Conservation (phyloP, 2,113 vertebrate species). For the Euleptes europaea region DNA sequence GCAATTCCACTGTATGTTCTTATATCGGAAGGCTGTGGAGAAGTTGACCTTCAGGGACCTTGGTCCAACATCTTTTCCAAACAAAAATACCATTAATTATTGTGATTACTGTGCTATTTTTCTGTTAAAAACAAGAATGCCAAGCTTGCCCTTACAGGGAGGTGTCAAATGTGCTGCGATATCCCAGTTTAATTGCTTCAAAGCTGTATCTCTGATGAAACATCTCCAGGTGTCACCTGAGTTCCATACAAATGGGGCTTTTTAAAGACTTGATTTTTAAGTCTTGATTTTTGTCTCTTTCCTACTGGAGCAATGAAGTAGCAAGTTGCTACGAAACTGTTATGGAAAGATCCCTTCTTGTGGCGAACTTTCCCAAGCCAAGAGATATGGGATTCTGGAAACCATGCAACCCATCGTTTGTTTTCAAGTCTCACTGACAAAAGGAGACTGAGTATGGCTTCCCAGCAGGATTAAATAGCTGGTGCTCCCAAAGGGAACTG, state of each 20-base stretch:
- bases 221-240: background rate
- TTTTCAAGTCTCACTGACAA: constrained; percentile 19
- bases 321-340: constrained; percentile 13
- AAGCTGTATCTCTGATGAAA: constrained; percentile 53
- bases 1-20: background rate
- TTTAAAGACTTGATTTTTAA: constrained; percentile 39
- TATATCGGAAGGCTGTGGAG: background rate
- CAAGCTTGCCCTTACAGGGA: background rate
- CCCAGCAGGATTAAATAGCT: constrained; percentile 26
- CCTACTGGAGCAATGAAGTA: constrained; percentile 50
- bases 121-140: constrained; percentile 19
- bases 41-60: background rate
- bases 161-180: constrained; percentile 15
- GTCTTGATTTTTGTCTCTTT: constrained; percentile 35
- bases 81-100: background rate
- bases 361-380: constrained; percentile 21
- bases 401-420: constrained; percentile 21
- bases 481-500: background rate
- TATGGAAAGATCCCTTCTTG: constrained; percentile 31
- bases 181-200: constrained; percentile 52
- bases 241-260: constrained; percentile 48
- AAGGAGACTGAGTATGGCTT: background rate
- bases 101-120: background rate
- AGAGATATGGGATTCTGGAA: background rate
- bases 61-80: background rate